Evolutionary conservation across 2,888 invertebrate species (phyloP).

Genomic region (Agonopterix arenella): DNA sequence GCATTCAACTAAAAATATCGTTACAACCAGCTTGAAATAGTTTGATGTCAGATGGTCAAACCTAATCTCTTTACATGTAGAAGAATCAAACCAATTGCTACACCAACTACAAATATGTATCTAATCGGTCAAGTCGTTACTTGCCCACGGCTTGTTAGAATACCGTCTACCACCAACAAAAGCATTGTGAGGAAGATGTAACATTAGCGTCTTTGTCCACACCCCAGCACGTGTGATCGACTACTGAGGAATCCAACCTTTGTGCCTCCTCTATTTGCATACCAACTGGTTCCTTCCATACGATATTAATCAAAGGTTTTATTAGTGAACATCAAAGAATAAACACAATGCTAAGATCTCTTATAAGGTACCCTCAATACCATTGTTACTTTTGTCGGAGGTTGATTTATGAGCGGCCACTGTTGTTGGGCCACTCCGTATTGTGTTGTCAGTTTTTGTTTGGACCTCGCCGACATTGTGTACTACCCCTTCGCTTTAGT

Average conservation of each 20-base stretch:
- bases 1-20: no score
- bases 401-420: slow-evolving; percentile 76
- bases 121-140: slow-evolving; percentile 26
- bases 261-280: slow-evolving; percentile 69
- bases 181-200: slow-evolving; percentile 60
- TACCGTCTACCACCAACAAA: slow-evolving; percentile 39
- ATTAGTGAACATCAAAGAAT: slow-evolving; percentile 77
- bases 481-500: slow-evolving; percentile 64
- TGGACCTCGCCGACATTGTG: slow-evolving; percentile 71
- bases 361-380: slow-evolving; percentile 77
- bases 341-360: slow-evolving; percentile 74
- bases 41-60: no score
- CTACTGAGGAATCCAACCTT: slow-evolving; percentile 57
- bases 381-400: slow-evolving; percentile 76
- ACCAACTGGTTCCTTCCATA: slow-evolving; percentile 71
- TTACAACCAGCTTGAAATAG: no score
- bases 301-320: slow-evolving; percentile 78
- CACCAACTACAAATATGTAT: slow-evolving; percentile 3
- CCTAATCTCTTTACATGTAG: no score
- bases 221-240: slow-evolving; percentile 68
- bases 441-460: slow-evolving; percentile 76
- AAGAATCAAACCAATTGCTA: no score
- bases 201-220: slow-evolving; percentile 58
- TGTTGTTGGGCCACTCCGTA: slow-evolving; percentile 71
- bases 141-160: slow-evolving; percentile 36